Conservation (phyloP, 2,797 vertebrate genomes). For the Tiaroga cobitis region DNA sequence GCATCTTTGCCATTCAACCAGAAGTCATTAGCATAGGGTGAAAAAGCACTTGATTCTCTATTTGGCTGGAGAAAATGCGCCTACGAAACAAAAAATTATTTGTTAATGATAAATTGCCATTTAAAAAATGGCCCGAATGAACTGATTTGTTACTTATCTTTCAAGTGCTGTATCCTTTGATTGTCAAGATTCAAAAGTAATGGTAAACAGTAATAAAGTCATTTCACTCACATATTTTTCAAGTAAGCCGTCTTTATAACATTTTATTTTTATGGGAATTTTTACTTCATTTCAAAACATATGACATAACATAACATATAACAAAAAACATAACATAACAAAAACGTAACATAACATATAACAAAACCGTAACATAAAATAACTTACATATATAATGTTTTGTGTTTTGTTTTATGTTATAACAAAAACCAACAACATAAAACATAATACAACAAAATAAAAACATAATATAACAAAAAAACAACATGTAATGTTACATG, state of each 20-base stretch:
- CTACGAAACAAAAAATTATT: conserved; percentile 35
- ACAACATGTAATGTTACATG: too few relatives aligned
- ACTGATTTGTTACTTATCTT: not conserved
- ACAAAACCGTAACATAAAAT: too few relatives aligned
- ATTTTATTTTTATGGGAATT: not conserved
- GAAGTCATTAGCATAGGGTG: conserved; percentile 47
- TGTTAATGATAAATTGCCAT: not conserved
- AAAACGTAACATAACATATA: too few relatives aligned
- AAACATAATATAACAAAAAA: too few relatives aligned
- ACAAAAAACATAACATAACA: too few relatives aligned
- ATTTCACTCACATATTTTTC: not conserved
- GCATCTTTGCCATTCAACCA: conserved; percentile 41
- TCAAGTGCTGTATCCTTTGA: not conserved
- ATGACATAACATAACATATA: too few relatives aligned
- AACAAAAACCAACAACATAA: too few relatives aligned
- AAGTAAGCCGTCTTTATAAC: not conserved
- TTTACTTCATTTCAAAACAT: not conserved
- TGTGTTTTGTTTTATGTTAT: too few relatives aligned
- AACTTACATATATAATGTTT: too few relatives aligned
- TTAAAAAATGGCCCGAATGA: not conserved
- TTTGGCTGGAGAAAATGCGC: conserved; percentile 56
- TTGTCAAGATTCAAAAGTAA: not conserved
- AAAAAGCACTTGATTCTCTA: conserved; percentile 49
- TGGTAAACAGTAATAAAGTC: not conserved
- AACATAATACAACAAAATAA: too few relatives aligned